phyloP scores from a whole-genome alignment of 2,888 invertebrate genomes.

The Polydrusus cervinus region DNA sequence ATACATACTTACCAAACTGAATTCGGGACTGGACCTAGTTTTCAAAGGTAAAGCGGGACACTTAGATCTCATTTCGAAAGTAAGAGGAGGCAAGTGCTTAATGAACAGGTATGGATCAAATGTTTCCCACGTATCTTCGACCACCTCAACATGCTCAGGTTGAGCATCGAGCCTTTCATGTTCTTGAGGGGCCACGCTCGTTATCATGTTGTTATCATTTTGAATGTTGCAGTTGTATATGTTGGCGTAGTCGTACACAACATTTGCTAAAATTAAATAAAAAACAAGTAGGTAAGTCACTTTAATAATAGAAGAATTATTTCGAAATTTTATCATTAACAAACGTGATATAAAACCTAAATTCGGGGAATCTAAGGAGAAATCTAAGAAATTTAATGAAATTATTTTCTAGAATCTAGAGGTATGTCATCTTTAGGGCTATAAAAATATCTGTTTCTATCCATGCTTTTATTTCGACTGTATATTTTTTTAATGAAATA shows the following conservation, averaged over 20 bases:
- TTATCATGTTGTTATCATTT: slow-evolving; percentile 64
- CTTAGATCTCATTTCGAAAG: slow-evolving; percentile 82
- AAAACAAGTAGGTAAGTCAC: not conserved
- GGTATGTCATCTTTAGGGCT: no score
- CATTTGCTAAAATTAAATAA: slow-evolving; percentile 57
- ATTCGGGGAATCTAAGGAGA: no score
- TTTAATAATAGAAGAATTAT: no score
- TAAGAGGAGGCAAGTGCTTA: slow-evolving; percentile 89
- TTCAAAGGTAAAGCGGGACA: slow-evolving; percentile 91
- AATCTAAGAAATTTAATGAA: no score
- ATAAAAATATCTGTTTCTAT: no score
- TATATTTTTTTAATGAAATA: no score
- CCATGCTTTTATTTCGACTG: no score
- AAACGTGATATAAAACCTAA: no score
- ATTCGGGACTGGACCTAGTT: slow-evolving; percentile 93
- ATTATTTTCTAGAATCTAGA: no score
- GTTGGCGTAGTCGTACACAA: slow-evolving; percentile 67
- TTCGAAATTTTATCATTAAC: no score
- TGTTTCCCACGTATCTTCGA: slow-evolving; percentile 81
- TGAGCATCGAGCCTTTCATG: slow-evolving; percentile 67
- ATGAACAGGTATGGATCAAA: slow-evolving; percentile 95
- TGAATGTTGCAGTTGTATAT: slow-evolving; percentile 62
- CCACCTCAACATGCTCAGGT: slow-evolving; percentile 69
- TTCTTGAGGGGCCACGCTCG: slow-evolving; percentile 63
- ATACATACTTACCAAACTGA: slow-evolving; percentile 85